Evolutionary conservation across 1,140 invertebrate species (phyloP).

Genomic region (Drosophila neocordata): DNA sequence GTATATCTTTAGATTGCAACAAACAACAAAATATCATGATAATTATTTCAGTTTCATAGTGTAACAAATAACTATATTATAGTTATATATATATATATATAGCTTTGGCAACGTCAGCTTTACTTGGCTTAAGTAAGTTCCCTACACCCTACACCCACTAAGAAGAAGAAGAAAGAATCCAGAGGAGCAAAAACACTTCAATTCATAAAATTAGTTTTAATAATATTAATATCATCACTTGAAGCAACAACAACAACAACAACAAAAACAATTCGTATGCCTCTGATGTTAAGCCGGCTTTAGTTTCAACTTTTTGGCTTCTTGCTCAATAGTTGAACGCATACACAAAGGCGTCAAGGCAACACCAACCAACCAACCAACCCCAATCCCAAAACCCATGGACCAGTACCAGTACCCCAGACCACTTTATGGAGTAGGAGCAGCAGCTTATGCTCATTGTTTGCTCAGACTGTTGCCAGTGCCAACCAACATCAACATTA

Average conservation of each 20-base stretch:
- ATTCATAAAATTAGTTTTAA: slow-evolving; percentile 78
- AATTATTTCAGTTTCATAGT: neutral
- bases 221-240: slow-evolving; percentile 76
- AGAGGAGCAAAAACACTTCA: slow-evolving; percentile 27
- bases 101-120: neutral
- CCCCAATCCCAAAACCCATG: neutral
- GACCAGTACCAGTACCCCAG: neutral
- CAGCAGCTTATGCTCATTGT: slow-evolving; percentile 66
- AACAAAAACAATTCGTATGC: neutral
- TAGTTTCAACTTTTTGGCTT: slow-evolving; percentile 53
- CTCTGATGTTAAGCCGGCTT: slow-evolving; percentile 52
- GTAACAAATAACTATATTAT: neutral
- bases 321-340: slow-evolving; percentile 61
- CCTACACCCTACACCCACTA: neutral
- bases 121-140: neutral
- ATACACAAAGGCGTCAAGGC: slow-evolving; percentile 69
- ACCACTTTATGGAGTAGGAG: neutral
- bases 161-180: neutral
- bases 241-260: slow-evolving; percentile 46
- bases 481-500: slow-evolving; percentile 58
- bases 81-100: neutral
- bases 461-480: slow-evolving; percentile 64
- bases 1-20: no score
- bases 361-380: slow-evolving; percentile 29
- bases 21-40: neutral